These are phyloP conservation scores for Pachypeltis micranthus DNA, from an alignment of 1,140 invertebrate genomes.

Conservation along the genomic window DNA sequence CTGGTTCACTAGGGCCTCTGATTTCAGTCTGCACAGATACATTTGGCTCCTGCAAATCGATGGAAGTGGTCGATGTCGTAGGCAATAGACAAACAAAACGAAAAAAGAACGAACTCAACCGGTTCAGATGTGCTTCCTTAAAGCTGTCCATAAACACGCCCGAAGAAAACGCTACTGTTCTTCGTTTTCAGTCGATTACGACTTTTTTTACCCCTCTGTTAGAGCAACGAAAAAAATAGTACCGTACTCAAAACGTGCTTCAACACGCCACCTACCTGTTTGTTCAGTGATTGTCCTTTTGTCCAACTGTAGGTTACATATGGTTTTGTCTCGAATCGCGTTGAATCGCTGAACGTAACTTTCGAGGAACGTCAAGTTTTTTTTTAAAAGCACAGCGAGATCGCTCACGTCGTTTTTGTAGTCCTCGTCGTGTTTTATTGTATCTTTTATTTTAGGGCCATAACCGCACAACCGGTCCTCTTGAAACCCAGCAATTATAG, in stretches of 20 bases:
- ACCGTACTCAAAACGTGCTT: neutral
- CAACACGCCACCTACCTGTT: constrained; percentile 37
- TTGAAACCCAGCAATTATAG: constrained; percentile 58
- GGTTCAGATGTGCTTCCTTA: too few relatives aligned
- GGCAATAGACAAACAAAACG: too few relatives aligned
- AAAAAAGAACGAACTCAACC: too few relatives aligned
- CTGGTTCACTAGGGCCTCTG: too few relatives aligned
- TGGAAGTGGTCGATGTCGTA: too few relatives aligned
- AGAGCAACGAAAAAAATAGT: constrained; percentile 20
- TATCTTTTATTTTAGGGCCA: constrained; percentile 47
- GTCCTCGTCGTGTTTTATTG: constrained; percentile 51
- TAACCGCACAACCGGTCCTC: constrained; percentile 52
- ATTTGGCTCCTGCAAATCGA: too few relatives aligned
- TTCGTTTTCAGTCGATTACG: too few relatives aligned
- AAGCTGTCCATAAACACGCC: too few relatives aligned
- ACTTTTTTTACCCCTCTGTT: too few relatives aligned
- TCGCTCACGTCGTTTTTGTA: constrained; percentile 40
- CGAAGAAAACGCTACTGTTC: too few relatives aligned
- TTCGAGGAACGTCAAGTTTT: constrained; percentile 47
- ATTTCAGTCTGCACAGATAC: too few relatives aligned
- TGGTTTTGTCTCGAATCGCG: constrained; percentile 50
- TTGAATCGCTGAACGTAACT: constrained; percentile 54
- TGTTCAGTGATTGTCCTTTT: constrained; percentile 37
- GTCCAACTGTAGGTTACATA: constrained; percentile 52
- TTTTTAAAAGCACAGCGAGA: constrained; percentile 41